Evolutionary conservation across 2,797 vertebrate species (phyloP), one percentile per base, ranked within the genome.

Genomic region (Hydrolagus colliei): DNA sequence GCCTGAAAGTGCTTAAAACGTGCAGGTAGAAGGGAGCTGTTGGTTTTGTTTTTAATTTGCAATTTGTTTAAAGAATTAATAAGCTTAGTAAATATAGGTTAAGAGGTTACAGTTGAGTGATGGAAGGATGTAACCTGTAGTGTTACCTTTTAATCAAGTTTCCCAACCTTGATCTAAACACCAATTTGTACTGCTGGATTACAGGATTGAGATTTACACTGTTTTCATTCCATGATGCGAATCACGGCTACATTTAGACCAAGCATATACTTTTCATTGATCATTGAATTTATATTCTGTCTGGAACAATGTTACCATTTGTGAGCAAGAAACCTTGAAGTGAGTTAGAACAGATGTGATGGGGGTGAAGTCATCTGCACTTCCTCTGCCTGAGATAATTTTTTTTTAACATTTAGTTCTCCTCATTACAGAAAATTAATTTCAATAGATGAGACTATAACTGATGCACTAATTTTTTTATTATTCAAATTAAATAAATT

Each of bases 241-340:
- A 35, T 84, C 65, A n/a, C 16, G 35, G 65, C 9, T 68, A n/a
- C 63, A 71, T 84, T 71, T 71, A 71, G 79, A 84, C 62, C 67
- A 65, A 82, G 71, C 79, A 71, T 20, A 67, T 18, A 9, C 32
- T 9, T 71, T 41, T 65, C 71, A 65, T 71, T 84, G 79, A 84
- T 84, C 67, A 27, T 27, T 35, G 65, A n/a, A 32, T 84, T 84
- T 71, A 84, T 84, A 63, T 71, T 13, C 22, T 35, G 79, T 84
- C 65, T 84, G 65, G 79, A 35, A 41, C 79, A 84, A 80, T 65
- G 79, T 68, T 82, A 65, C 68, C 79, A 41, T 84, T 84, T 52
- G 14, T 71, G 67, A 84, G 52, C 52, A 65, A 84, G 65, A 84
- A 71, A 84, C 79, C 65, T 84, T 68, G 79, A 71, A 71, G 16